Evolutionary conservation across 2,797 vertebrate species (phyloP), one percentile per base, ranked within the genome.

Genomic region (Sandelia bainsii): DNA sequence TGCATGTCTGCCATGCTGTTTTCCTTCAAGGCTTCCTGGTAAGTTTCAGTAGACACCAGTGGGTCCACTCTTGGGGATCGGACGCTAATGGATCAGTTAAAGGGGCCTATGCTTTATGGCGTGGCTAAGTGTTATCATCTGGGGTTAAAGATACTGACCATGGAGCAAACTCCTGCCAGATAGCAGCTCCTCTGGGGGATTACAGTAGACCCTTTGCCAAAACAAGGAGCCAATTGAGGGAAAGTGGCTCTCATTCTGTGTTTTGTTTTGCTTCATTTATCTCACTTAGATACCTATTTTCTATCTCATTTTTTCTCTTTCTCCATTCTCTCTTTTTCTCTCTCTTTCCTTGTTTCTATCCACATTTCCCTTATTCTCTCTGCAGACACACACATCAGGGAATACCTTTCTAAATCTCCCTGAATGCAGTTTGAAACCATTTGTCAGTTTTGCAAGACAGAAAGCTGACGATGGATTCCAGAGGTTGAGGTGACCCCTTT

Each of bases 21-120:
- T 95, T 93, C 92, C 94, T 94, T 94, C 92, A 93, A 94, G 91
- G 91, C 92, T 93, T 93, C 93, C 94, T 94, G 94, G 93, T 90
- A 94, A 93, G 94, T 92, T 94, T 95, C 94, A 94, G 89, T 80
- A 94, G 93, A 94, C 93, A 89, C 90, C 88, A 81, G 82, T 59
- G 50, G 89, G 89, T 87, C 91, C 89, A 81, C 91, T 94, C 93
- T 90, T 81, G 79, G 92, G 92, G 85, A 94, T 92, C 61, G 89
- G 89, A 91, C 92, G 73, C 94, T 95, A 95, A 95, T 95, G 94
- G 94, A 95, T 94, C 93, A 94, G 93, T 95, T 94, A 92, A 94
- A 94, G 93, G 89, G 91, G 91, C 87, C 93, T 94, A 84, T 93
- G 89, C 91, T 94, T 94, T 94, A 94, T 84, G 89, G 90, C 88